phyloP scores from a whole-genome alignment of 2,888 invertebrate species.

The Caenorhabditis doughertyi region DNA sequence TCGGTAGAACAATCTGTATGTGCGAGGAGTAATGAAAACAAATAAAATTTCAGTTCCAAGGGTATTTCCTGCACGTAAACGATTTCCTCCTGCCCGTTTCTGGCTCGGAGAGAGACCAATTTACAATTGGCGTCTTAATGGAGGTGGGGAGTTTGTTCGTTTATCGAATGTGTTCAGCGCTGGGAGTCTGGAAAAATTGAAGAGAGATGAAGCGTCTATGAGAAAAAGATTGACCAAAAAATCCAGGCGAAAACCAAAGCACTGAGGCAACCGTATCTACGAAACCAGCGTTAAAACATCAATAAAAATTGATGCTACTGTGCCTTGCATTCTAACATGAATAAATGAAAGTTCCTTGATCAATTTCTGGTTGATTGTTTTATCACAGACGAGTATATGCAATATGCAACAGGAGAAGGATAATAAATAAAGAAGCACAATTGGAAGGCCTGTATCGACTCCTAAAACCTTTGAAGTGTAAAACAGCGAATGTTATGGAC shows the following conservation, averaged over 20 bases:
- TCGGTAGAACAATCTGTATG: too few relatives aligned
- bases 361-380: too few relatives aligned
- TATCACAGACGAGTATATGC: too few relatives aligned
- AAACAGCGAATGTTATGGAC: too few relatives aligned
- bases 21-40: not conserved
- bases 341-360: too few relatives aligned
- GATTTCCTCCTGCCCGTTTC: slow-evolving; percentile 45
- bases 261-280: too few relatives aligned
- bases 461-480: too few relatives aligned
- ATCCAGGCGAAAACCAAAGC: not conserved
- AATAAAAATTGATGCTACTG: not conserved
- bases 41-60: not conserved
- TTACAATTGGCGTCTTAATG: slow-evolving; percentile 14
- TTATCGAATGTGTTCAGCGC: not conserved
- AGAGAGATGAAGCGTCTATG: not conserved
- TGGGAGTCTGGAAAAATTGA: not conserved
- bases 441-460: too few relatives aligned
- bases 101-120: slow-evolving; percentile 55
- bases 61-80: slow-evolving; percentile 31
- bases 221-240: not conserved
- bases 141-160: slow-evolving; percentile 2
- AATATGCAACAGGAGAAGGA: too few relatives aligned
- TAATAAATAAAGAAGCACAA: too few relatives aligned
- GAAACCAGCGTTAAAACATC: too few relatives aligned
- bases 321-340: too few relatives aligned